Percentiles rank a stretch among this genome's conserved stretches.
Conservation (phyloP, 2,888 invertebrate species). For the Salpingus planirostris region DNA sequence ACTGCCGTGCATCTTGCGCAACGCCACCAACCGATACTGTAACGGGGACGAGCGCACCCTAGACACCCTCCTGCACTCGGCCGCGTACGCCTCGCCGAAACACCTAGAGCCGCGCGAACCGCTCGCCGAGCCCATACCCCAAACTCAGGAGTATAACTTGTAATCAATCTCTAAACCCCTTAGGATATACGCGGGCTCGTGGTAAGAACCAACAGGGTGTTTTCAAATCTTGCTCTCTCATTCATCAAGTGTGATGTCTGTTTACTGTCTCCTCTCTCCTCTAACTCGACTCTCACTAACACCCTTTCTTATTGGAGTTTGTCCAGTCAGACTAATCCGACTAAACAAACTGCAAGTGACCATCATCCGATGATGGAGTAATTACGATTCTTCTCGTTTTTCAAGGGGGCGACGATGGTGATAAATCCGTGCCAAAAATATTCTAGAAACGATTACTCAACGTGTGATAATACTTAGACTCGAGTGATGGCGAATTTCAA, state of each 20-base stretch:
- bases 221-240: conserved; percentile 4
- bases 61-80: conserved; percentile 32
- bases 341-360: no score
- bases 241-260: not conserved
- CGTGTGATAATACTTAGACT: no score
- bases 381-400: no score
- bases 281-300: no score
- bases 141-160: conserved; percentile 28
- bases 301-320: no score
- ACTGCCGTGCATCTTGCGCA: conserved; percentile 49
- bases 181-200: conserved; percentile 5
- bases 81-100: conserved; percentile 29
- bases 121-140: conserved; percentile 28
- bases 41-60: conserved; percentile 31
- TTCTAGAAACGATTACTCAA: no score
- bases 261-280: no score
- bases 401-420: no score
- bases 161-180: conserved; percentile 14
- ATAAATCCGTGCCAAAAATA: no score
- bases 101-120: conserved; percentile 34
- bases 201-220: conserved; percentile 9
- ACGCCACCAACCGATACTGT: conserved; percentile 25
- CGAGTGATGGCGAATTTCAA: no score
- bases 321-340: no score
- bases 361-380: no score